Conservation (phyloP, 2,888 invertebrate genomes). For the Disparrhopalites patrizii region DNA sequence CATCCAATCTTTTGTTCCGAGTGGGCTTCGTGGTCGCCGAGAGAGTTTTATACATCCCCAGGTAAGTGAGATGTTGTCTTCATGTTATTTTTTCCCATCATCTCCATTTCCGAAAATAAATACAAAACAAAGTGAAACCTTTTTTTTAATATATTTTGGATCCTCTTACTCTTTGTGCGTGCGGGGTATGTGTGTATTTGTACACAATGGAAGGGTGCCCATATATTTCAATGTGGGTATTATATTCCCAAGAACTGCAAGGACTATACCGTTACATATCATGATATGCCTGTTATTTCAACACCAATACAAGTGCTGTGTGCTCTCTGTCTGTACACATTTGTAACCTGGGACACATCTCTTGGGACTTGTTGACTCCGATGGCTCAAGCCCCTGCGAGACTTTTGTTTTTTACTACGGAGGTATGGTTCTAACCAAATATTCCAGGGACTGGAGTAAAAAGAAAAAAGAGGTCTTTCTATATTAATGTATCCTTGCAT, state of each 20-base stretch:
- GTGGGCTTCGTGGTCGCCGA: slow-evolving; percentile 84
- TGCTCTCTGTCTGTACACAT: not conserved
- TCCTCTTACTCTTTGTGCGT: not conserved
- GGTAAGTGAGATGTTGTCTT: slow-evolving; percentile 55
- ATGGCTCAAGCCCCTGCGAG: slow-evolving; percentile 25
- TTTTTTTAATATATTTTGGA: not conserved
- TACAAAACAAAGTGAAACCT: not conserved
- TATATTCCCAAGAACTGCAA: too few relatives aligned
- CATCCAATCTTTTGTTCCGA: slow-evolving; percentile 74
- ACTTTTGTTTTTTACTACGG: too few relatives aligned
- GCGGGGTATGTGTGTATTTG: too few relatives aligned
- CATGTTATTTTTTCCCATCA: not conserved
- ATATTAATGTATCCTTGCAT: not conserved
- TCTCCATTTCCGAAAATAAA: not conserved
- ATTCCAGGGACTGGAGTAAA: too few relatives aligned
- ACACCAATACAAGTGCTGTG: too few relatives aligned
- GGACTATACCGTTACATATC: too few relatives aligned
- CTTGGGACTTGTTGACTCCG: slow-evolving; percentile 28
- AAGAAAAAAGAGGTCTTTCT: not conserved
- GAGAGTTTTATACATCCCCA: slow-evolving; percentile 81
- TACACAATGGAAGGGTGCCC: too few relatives aligned
- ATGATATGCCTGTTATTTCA: too few relatives aligned
- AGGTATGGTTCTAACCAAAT: too few relatives aligned
- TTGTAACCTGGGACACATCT: slow-evolving; percentile 3
- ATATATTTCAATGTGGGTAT: too few relatives aligned